Conservation (phyloP, 2,797 vertebrate species). For the Pseudomugil gertrudae region DNA sequence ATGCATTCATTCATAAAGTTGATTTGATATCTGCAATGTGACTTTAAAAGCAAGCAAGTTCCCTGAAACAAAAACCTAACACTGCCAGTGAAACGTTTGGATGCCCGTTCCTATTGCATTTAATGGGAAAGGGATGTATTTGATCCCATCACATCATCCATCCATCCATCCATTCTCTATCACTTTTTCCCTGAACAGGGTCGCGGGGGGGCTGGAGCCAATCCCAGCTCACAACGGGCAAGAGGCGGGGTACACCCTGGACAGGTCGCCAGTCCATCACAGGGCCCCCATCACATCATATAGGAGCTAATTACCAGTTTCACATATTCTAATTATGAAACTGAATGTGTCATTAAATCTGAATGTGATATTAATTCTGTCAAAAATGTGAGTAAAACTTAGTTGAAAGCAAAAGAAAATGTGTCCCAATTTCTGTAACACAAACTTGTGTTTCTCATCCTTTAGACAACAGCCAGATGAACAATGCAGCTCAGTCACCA, state of each 20-base stretch:
- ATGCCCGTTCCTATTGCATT: too few relatives aligned
- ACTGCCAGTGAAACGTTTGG: too few relatives aligned
- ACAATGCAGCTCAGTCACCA: slow-evolving; percentile 88
- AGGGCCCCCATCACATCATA: too few relatives aligned
- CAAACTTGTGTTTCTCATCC: slow-evolving; percentile 30
- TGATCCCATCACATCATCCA: neutral
- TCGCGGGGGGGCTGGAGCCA: too few relatives aligned
- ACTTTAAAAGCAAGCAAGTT: neutral
- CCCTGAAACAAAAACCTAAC: neutral
- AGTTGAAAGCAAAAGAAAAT: neutral
- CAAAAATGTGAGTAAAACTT: neutral
- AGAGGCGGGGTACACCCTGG: too few relatives aligned
- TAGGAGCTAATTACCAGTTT: neutral
- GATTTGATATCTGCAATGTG: slow-evolving; percentile 8
- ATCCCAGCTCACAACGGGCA: too few relatives aligned
- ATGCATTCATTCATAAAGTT: slow-evolving; percentile 33
- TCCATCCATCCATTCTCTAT: too few relatives aligned
- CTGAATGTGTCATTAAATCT: neutral
- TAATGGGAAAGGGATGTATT: neutral
- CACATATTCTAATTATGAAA: neutral
- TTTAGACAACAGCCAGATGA: slow-evolving; percentile 90
- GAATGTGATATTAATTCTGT: too few relatives aligned
- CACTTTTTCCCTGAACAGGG: too few relatives aligned
- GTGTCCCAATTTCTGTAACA: slow-evolving; percentile 10
- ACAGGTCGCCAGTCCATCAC: too few relatives aligned